A percentile compares a stretch with the other conserved stretches of the same genome.
phyloP scores from a whole-genome alignment of 1,140 invertebrate genomes.

The Gonioctena quinquepunctata region DNA sequence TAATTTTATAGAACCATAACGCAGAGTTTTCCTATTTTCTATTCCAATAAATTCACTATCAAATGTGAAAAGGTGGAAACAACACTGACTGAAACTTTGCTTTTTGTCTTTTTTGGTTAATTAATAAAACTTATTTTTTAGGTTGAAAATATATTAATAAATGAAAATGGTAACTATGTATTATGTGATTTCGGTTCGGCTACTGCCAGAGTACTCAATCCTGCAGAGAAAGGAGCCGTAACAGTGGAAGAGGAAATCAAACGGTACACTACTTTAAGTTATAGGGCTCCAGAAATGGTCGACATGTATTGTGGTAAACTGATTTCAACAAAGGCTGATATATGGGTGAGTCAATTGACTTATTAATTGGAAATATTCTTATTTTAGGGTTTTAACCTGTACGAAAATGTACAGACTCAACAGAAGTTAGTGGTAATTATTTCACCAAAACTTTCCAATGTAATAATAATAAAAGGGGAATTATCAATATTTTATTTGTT shows the following conservation, averaged over 20 bases:
- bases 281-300: conserved; percentile 94
- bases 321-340: conserved; percentile 91
- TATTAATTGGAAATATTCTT: not conserved
- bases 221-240: conserved; percentile 71
- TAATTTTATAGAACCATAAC: too few relatives aligned
- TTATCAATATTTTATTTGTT: too few relatives aligned
- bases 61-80: too few relatives aligned
- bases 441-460: too few relatives aligned
- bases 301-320: conserved; percentile 87
- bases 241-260: conserved; percentile 90
- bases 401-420: too few relatives aligned
- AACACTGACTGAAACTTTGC: too few relatives aligned
- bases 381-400: too few relatives aligned
- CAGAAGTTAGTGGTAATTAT: too few relatives aligned
- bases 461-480: too few relatives aligned
- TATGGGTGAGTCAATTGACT: conserved; percentile 69
- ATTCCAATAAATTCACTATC: too few relatives aligned
- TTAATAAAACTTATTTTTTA: conserved; percentile 54
- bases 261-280: conserved; percentile 92
- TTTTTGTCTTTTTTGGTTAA: too few relatives aligned
- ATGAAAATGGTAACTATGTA: conserved; percentile 42
- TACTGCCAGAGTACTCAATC: conserved; percentile 79
- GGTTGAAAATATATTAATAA: conserved; percentile 84
- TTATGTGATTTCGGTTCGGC: conserved; percentile 59
- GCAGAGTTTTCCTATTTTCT: too few relatives aligned